Percentiles rank a stretch among this genome's conserved stretches.
Evolutionary conservation across 2,888 invertebrate genomes (phyloP).

Genomic region (Orthosia incerta): DNA sequence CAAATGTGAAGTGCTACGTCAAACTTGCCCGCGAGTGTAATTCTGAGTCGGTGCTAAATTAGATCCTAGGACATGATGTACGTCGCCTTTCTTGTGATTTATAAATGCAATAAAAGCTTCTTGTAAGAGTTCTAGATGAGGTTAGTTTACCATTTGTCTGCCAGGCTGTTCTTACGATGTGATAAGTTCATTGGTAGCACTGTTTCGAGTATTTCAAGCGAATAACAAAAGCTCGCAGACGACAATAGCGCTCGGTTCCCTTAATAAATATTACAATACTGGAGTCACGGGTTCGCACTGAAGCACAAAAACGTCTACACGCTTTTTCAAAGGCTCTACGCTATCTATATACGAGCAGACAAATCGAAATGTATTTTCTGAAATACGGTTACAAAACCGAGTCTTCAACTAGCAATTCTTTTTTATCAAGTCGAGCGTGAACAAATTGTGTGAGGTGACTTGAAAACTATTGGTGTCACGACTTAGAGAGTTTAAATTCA

Average conservation of each 20-base stretch:
- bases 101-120: conserved; percentile 28
- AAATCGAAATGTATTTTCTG: conserved; percentile 47
- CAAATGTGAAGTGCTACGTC: conserved; percentile 56
- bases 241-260: conserved; percentile 23
- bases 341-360: conserved; percentile 32
- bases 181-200: conserved; percentile 36
- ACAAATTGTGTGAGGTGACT: conserved; percentile 57
- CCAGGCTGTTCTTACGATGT: conserved; percentile 26
- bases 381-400: conserved; percentile 37
- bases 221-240: conserved; percentile 36
- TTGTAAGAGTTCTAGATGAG: not conserved
- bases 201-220: conserved; percentile 28
- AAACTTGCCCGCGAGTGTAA: conserved; percentile 37
- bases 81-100: conserved; percentile 39
- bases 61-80: conserved; percentile 38
- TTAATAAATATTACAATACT: conserved; percentile 47
- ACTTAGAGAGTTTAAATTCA: conserved; percentile 65
- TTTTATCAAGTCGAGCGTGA: conserved; percentile 56
- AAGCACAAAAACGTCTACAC: conserved; percentile 31
- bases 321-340: conserved; percentile 28
- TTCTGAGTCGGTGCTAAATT: conserved; percentile 36
- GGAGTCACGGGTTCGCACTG: conserved; percentile 19
- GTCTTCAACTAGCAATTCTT: conserved; percentile 46
- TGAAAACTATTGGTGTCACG: conserved; percentile 54
- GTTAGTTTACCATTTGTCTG: conserved; percentile 26